Evolutionary conservation across 2,888 invertebrate species (phyloP).

Genomic region (Sepiola atlantica): DNA sequence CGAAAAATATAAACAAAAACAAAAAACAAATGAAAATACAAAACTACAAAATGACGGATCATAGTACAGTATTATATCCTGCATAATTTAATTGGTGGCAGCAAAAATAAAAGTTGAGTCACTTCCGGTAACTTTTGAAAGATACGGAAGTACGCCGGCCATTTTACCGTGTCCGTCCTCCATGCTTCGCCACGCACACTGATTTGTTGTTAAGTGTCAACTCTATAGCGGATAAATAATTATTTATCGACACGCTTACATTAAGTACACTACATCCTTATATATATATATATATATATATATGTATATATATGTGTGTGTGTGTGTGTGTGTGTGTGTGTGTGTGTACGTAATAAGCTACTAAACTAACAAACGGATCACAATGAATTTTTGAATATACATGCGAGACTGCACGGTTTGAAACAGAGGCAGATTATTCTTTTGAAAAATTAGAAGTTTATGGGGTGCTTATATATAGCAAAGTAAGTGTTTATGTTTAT

Average conservation of each 20-base stretch:
- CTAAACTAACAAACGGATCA: too few relatives aligned
- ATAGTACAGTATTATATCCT: background rate
- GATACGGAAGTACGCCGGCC: background rate
- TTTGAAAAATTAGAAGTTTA: too few relatives aligned
- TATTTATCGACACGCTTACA: background rate
- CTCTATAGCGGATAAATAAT: background rate
- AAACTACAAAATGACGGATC: background rate
- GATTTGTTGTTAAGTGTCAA: background rate
- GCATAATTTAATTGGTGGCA: background rate
- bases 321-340: too few relatives aligned
- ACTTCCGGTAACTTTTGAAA: background rate
- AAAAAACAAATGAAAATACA: background rate
- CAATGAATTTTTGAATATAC: too few relatives aligned
- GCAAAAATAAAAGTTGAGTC: background rate
- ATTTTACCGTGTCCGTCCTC: background rate
- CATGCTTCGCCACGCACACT: background rate
- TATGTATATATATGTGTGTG: too few relatives aligned
- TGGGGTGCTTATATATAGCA: too few relatives aligned
- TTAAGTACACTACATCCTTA: too few relatives aligned
- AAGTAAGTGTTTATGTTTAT: too few relatives aligned
- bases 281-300: background rate
- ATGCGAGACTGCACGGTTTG: too few relatives aligned
- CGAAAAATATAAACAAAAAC: fast-evolving
- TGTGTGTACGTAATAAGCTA: too few relatives aligned
- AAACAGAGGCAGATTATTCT: too few relatives aligned